These are phyloP conservation scores for Neosilurus hyrtlii DNA, from an alignment of 2,797 vertebrate species.

Conservation along the genomic window DNA sequence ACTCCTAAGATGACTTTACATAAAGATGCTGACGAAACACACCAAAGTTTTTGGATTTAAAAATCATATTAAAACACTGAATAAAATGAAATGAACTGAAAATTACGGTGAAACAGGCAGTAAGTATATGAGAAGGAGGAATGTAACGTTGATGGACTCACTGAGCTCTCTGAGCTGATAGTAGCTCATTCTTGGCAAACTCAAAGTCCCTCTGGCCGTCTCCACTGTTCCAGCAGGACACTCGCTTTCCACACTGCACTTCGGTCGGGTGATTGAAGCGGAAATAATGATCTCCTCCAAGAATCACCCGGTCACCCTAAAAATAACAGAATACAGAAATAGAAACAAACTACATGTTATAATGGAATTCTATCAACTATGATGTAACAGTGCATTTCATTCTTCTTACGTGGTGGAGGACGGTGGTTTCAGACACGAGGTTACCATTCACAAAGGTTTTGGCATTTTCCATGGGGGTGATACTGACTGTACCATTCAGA, in stretches of 20 bases:
- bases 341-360: not conserved
- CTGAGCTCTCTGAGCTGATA: constrained; percentile 84
- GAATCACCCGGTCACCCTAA: constrained; percentile 91
- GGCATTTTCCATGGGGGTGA: constrained; percentile 79
- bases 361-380: too few relatives aligned
- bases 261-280: constrained; percentile 95
- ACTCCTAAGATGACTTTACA: too few relatives aligned
- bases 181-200: constrained; percentile 93
- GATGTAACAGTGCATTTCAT: not conserved
- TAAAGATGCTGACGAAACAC: too few relatives aligned
- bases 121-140: not conserved
- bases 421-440: constrained; percentile 75
- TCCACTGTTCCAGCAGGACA: constrained; percentile 68
- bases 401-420: constrained; percentile 86
- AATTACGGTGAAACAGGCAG: not conserved
- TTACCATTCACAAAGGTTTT: constrained; percentile 92
- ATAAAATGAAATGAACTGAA: not conserved
- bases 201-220: constrained; percentile 91
- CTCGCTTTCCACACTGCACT: constrained; percentile 79
- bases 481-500: constrained; percentile 73
- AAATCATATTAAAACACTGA: not conserved
- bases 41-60: not conserved
- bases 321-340: not conserved
- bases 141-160: constrained; percentile 66
- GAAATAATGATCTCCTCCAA: constrained; percentile 96